Percentiles rank a stretch among this genome's conserved stretches.
These are phyloP conservation scores for Litoditis marina DNA, from an alignment of 2,888 invertebrate species.

Conservation along the genomic window DNA sequence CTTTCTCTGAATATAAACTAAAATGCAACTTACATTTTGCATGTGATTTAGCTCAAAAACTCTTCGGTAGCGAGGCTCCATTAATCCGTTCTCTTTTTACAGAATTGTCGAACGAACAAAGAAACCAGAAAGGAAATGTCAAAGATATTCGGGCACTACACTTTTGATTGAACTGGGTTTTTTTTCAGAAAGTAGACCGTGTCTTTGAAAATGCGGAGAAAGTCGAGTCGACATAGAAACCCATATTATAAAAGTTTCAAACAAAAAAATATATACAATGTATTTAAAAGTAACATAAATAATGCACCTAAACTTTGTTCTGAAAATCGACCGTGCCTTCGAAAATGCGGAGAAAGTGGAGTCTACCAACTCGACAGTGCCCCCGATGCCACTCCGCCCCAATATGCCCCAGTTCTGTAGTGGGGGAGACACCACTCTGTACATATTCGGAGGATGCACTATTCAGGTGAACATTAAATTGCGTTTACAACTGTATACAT, in stretches of 20 bases:
- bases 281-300: too few relatives aligned
- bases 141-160: too few relatives aligned
- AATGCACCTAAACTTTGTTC: conserved; percentile 2
- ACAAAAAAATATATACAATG: background rate
- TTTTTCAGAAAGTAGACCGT: conserved; percentile 49
- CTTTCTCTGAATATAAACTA: too few relatives aligned
- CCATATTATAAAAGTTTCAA: background rate
- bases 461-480: too few relatives aligned
- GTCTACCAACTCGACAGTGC: conserved; percentile 42
- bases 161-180: background rate
- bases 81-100: too few relatives aligned
- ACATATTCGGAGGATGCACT: conserved; percentile 54
- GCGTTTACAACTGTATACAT: too few relatives aligned
- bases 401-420: conserved; percentile 52
- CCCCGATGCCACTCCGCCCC: conserved; percentile 54
- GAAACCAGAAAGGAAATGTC: too few relatives aligned
- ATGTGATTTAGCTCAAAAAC: too few relatives aligned
- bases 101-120: too few relatives aligned
- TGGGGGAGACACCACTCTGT: conserved; percentile 53
- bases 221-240: conserved; percentile 17
- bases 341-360: conserved; percentile 51
- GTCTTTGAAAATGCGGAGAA: conserved; percentile 53
- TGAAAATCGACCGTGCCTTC: conserved; percentile 56
- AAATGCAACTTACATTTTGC: too few relatives aligned
- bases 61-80: too few relatives aligned